Base-by-base conservation (phyloP, 2,113 vertebrate genomes). In the Haemorhous mexicanus region DNA sequence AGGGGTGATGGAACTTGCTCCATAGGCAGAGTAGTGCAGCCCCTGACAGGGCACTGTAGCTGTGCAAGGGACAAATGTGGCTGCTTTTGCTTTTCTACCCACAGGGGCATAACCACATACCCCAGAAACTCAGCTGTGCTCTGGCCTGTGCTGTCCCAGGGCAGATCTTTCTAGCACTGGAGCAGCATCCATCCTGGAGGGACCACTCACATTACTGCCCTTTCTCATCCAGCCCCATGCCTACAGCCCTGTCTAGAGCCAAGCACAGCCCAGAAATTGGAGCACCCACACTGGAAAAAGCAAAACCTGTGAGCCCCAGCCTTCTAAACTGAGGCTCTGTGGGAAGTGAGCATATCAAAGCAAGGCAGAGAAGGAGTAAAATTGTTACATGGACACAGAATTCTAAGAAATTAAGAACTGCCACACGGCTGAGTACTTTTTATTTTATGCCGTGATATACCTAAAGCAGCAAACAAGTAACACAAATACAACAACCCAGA, bases 231-330 rank as follows among this genome's bases (percentile, higher is more conserved):
- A 59, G 9, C 9, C 12, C 12, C 0, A 0, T 24, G 39, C 43
- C 61, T n/a, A 20, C 3, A 78, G 33, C 12, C 47, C 19, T 24
- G 16, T 0, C 0, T 23, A 37, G 35, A 72, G 55, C 32, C 73
- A 72, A 30, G 67, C 5, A 59, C 8, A 81, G 56, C n/a, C 23
- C 15, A 59, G 26, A 43, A 69, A 67, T 2, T 3, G 5, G 26
- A 73, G 28, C 0, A 2, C 14, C 49, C 27, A 49, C 22, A 18
- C 0, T 6, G 11, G 32, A 69, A 61, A 85, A 76, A 52, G 7
- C 37, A 68, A 61, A 2, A 4, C 17, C 23, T 61, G 8, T 2
- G 3, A 59, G 28, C 21, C 46, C 2, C 0, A 66, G 20, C 0
- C 6, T 82, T n/a, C 46, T 62, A 43, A 87, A 58, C 5, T 2